Evolutionary conservation across 2,113 vertebrate genomes (phyloP), one percentile per base, ranked within the genome.

Genomic region (Cervus canadensis): DNA sequence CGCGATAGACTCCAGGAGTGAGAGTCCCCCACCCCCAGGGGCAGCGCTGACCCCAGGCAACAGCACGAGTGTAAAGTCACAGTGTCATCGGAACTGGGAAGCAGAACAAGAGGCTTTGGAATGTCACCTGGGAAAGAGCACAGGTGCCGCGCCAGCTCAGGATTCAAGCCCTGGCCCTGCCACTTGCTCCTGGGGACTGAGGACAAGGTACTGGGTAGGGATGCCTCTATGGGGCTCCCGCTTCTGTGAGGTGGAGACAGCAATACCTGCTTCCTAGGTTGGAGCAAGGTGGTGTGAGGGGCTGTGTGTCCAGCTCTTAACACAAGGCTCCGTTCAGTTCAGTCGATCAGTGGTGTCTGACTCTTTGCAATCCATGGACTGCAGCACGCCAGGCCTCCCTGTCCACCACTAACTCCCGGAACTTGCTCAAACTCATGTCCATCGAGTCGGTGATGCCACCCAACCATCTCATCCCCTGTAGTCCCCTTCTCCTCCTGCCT

Each of bases 331-430:
- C 21, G 64, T 21, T 21, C 19, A 71, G 19, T 36, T 71, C n/a
- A 71, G 9, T 36, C 64, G 21, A 17, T 71, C n/a, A 71, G n/a
- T 71, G 4, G 0, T 12, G 19, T 36, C 64, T 0, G 2, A 36
- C 64, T 71, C 64, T 36, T 71, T 71, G n/a, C 36, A 10, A 71
- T n/a, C 9, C 67, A 71, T 40, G 67, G 19, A 40, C n/a, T 40
- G n/a, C 19, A 40, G 67, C n/a, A 71, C 0, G 0, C 67, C 19
- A 40, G 67, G n/a, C 19, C n/a, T 71, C 19, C 10, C 67, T 71
- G n/a, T 71, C 67, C 10, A 23, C 0, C n/a, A 40, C n/a, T 19
- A 36, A 36, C 17, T 36, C 19, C 64, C 1, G 2, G 67, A 12
- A 19, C 19, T 71, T 71, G 67, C 19, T 23, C 64, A 71, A 36